Evolutionary conservation across 1,140 invertebrate genomes (phyloP).

Genomic region (Dolichoris vasculosae): DNA sequence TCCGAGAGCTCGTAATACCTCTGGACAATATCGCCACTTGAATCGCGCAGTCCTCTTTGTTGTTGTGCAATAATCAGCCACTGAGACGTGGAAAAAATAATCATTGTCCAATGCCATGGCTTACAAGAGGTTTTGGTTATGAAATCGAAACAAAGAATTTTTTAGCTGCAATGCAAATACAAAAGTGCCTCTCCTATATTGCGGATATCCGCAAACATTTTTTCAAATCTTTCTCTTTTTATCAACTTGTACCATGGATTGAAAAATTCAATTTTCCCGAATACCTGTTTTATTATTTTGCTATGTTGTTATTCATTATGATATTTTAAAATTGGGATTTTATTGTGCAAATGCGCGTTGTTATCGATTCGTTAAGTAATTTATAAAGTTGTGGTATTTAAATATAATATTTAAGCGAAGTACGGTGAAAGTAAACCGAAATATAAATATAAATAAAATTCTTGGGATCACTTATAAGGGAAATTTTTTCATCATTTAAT

Average conservation of each 20-base stretch:
- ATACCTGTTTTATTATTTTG: neutral
- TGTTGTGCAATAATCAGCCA: conserved; percentile 1
- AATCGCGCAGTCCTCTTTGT: neutral
- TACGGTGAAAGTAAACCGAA: too few relatives aligned
- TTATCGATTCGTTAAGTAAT: too few relatives aligned
- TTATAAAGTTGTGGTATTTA: too few relatives aligned
- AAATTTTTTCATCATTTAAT: neutral
- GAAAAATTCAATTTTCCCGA: neutral
- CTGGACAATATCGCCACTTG: conserved; percentile 26
- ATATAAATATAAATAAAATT: too few relatives aligned
- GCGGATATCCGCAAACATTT: neutral
- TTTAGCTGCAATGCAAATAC: neutral
- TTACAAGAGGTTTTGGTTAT: neutral
- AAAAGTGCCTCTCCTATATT: neutral
- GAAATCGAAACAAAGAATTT: neutral
- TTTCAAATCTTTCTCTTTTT: neutral
- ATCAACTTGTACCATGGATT: neutral
- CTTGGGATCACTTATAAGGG: neutral
- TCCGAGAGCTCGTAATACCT: neutral
- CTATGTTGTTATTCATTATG: neutral
- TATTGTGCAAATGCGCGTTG: too few relatives aligned
- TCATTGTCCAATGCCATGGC: neutral
- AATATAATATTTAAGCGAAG: too few relatives aligned
- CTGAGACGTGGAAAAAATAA: conserved; percentile 14
- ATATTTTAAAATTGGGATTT: neutral